These are phyloP conservation scores for Mantis religiosa DNA, from an alignment of 2,888 invertebrate species.

Conservation along the genomic window DNA sequence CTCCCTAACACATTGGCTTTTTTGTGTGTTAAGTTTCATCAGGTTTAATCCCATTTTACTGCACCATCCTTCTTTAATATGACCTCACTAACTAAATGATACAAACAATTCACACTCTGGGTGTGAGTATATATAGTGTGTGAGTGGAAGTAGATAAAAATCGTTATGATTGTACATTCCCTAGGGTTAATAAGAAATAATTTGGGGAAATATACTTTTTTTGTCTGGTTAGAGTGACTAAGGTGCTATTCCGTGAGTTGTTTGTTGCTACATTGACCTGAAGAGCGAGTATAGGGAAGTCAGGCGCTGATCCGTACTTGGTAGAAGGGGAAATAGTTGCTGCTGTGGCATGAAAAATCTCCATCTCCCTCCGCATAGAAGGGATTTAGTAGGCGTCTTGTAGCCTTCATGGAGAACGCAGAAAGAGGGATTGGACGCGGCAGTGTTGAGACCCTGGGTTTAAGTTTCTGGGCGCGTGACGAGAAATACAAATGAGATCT, in stretches of 20 bases:
- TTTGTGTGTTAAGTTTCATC: too few relatives aligned
- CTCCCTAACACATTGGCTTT: too few relatives aligned
- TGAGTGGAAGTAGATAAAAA: too few relatives aligned
- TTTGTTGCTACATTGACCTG: background rate
- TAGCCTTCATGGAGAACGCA: background rate
- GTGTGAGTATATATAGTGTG: too few relatives aligned
- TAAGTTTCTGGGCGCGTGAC: background rate
- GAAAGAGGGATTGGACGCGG: background rate
- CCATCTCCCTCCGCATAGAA: background rate
- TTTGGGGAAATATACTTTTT: too few relatives aligned
- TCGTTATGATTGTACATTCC: too few relatives aligned
- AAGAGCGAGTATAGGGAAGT: background rate
- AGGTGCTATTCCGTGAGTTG: background rate
- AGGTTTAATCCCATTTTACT: too few relatives aligned
- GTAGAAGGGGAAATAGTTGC: background rate
- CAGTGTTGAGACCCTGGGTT: background rate
- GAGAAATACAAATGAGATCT: slow-evolving; percentile 2
- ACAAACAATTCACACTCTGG: too few relatives aligned
- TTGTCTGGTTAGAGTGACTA: too few relatives aligned
- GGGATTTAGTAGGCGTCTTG: background rate
- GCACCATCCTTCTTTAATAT: too few relatives aligned
- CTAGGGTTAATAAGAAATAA: too few relatives aligned
- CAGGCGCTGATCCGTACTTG: background rate
- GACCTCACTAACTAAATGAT: too few relatives aligned
- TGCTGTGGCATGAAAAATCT: background rate